Percentiles rank a stretch among this genome's conserved stretches.
Evolutionary conservation across 2,797 vertebrate genomes (phyloP).

Genomic region (Sebastes reedi): DNA sequence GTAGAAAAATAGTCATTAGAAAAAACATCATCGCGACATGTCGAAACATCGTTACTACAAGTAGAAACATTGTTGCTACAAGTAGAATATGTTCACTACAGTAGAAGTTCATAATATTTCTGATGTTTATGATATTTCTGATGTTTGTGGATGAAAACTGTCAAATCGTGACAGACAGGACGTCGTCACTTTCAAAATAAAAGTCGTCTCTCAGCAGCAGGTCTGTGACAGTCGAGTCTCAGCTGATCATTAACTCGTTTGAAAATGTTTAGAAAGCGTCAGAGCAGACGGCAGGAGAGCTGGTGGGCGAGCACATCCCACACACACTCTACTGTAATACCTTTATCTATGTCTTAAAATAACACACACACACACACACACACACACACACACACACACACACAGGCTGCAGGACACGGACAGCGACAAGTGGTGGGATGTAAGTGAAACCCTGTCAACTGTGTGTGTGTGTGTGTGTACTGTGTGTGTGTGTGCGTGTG

Average conservation of each 20-base stretch:
- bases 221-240: slow-evolving; percentile 14
- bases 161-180: not conserved
- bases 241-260: slow-evolving; percentile 51
- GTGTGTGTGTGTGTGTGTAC: not conserved
- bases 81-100: not conserved
- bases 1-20: no score
- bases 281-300: slow-evolving; percentile 35
- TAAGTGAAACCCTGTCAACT: slow-evolving; percentile 44
- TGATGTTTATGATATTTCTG: not conserved
- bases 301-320: slow-evolving; percentile 30
- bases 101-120: no score
- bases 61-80: no score
- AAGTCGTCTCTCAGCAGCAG: slow-evolving; percentile 19
- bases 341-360: not conserved
- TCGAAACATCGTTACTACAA: no score
- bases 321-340: slow-evolving; percentile 12
- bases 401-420: slow-evolving; percentile 1
- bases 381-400: slow-evolving; percentile 4
- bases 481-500: not conserved
- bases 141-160: no score
- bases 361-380: not conserved
- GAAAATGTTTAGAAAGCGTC: not conserved
- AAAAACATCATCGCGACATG: no score
- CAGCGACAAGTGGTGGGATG: slow-evolving; percentile 46
- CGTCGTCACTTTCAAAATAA: slow-evolving; percentile 32